Percentiles rank a stretch among this genome's conserved stretches.
phyloP scores from a whole-genome alignment of 2,113 vertebrate species.

The Nibea coibor region DNA sequence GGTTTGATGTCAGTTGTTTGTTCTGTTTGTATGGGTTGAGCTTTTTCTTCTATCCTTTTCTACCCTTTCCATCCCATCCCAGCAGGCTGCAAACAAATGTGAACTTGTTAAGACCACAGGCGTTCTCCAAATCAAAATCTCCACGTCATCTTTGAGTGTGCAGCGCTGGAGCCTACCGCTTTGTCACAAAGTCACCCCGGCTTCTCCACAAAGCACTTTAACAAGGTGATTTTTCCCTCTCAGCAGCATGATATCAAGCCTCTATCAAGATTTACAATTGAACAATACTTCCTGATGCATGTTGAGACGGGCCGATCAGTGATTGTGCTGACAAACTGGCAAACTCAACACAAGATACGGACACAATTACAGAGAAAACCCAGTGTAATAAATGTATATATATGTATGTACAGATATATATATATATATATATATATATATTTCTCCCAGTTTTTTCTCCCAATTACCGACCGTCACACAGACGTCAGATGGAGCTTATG shows the following conservation, averaged over 20 bases:
- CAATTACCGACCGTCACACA: slow-evolving; percentile 11
- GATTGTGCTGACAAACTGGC: slow-evolving; percentile 3
- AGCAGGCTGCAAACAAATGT: slow-evolving; percentile 17
- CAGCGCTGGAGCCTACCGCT: background rate
- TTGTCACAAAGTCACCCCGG: slow-evolving; percentile 9
- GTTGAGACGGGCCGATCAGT: background rate
- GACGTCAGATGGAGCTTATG: slow-evolving; percentile 19
- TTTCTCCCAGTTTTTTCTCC: background rate
- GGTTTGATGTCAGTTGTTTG: slow-evolving; percentile 57
- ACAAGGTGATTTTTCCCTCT: slow-evolving; percentile 12
- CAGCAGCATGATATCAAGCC: background rate
- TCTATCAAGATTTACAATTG: background rate
- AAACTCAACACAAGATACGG: background rate
- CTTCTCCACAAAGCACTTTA: background rate
- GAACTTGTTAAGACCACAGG: slow-evolving; percentile 21
- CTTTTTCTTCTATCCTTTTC: background rate
- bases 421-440: background rate
- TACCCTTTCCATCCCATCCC: slow-evolving; percentile 22
- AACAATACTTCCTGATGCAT: background rate
- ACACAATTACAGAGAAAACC: background rate
- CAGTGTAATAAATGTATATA: background rate
- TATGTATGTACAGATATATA: background rate
- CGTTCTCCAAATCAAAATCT: slow-evolving; percentile 27
- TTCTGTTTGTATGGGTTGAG: slow-evolving; percentile 16
- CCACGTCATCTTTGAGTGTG: background rate